A percentile compares a stretch with the other conserved stretches of the same genome.
Conservation (phyloP, 2,888 invertebrate species). For the Napeogenes sylphis region DNA sequence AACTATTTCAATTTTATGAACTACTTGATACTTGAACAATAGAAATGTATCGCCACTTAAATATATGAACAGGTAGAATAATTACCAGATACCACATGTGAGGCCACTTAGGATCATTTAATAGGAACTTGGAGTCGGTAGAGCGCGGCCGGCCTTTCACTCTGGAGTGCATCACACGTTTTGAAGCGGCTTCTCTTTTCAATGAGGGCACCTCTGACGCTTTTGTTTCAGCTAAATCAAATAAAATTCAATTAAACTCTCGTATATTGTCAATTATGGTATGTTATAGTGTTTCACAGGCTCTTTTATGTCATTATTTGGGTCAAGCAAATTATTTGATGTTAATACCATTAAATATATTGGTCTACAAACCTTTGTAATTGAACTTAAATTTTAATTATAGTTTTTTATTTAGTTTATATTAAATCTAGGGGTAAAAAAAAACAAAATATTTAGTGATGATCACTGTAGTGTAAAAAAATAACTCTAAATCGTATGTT, state of each 20-base stretch:
- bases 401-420: no score
- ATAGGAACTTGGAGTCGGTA: conserved; percentile 68
- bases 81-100: conserved; percentile 99
- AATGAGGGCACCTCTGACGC: conserved; percentile 52
- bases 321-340: background rate
- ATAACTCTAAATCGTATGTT: no score
- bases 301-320: background rate
- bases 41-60: no score
- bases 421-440: no score
- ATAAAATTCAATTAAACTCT: conserved; percentile 16
- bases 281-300: background rate
- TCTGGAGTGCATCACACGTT: conserved; percentile 78
- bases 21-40: no score
- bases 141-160: conserved; percentile 82
- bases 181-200: conserved; percentile 59
- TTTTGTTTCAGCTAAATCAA: conserved; percentile 49
- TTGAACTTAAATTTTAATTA: no score
- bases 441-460: no score
- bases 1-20: no score
- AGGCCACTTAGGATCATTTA: conserved; percentile 95
- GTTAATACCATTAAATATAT: no score
- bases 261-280: conserved; percentile 15
- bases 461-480: no score
- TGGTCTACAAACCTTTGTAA: no score
- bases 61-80: conserved; percentile 36